Conservation (phyloP, 2,888 invertebrate species). For the Formica aserva region DNA sequence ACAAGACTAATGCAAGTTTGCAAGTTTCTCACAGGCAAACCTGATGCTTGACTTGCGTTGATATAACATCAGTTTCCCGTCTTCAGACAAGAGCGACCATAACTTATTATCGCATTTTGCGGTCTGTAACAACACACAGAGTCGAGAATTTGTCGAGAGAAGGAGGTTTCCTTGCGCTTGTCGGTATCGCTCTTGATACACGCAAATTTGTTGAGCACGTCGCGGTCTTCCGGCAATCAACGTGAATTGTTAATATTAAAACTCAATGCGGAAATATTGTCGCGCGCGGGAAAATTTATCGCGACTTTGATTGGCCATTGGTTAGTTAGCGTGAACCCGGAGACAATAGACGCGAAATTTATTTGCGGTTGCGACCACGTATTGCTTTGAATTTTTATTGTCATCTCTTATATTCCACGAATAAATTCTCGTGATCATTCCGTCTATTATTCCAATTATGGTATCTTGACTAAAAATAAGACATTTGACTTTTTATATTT, state of each 20-base stretch:
- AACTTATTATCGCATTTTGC: constrained; percentile 72
- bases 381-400: neutral
- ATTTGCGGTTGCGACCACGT: constrained; percentile 34
- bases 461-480: neutral
- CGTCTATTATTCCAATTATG: neutral
- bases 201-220: constrained; percentile 38
- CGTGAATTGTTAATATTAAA: constrained; percentile 38
- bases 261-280: constrained; percentile 33
- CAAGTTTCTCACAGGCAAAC: constrained; percentile 45
- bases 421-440: constrained; percentile 25
- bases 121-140: constrained; percentile 62
- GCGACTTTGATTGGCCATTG: constrained; percentile 46
- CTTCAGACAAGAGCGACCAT: constrained; percentile 61
- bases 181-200: constrained; percentile 46
- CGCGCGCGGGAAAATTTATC: constrained; percentile 41
- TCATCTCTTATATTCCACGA: neutral
- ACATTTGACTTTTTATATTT: too few species aligned
- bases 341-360: constrained; percentile 41
- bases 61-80: constrained; percentile 65
- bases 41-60: constrained; percentile 54
- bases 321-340: constrained; percentile 38
- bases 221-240: constrained; percentile 35
- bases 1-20: constrained; percentile 29
- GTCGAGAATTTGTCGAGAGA: constrained; percentile 42
- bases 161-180: constrained; percentile 27